Base-by-base conservation (phyloP, 2,888 invertebrate species). In the Hydropsyche betteni region DNA sequence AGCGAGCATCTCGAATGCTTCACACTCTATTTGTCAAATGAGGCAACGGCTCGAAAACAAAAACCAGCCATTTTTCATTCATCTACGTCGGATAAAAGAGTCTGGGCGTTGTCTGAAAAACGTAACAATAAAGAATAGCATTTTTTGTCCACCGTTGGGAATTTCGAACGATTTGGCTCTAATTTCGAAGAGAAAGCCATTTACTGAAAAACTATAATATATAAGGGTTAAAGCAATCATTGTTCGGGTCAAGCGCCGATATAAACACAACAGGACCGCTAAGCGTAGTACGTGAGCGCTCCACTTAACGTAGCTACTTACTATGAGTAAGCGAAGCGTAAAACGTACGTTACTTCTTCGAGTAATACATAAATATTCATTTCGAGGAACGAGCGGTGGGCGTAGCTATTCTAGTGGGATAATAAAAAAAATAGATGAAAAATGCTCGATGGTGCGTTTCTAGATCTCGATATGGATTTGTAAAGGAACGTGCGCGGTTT, bases 1-100 rank as follows among this genome's bases (percentile, higher is more conserved):
- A 44, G 10, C 44, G 10, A 44, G 10, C 24, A 64, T 64, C 36
- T 64, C 34, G 34, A 36, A n/a, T 4, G 64, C 44, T 64, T 64
- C 64, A 64, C 64, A 64, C 64, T 64, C 64, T 64, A 64, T 64
- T 64, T 64, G 36, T 36, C 34, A 64, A 36, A 64, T 64, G 34
- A 64, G 64, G 36, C 64, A 36, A 64, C 64, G 61, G 14, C 14
- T 16, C 24, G 64, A 64, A 64, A 64, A 58, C 58, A 58, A 64
- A 64, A 64, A 36, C 36, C 12, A 5, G 2, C 64, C 10, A 8
- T 64, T 64, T 36, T 64, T 64, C 64, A 36, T 64, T 64, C 64
- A 64, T 64, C 64, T 36, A 5, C 36, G 5, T 24, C 12, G 6
- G 24, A 61, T 33, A 33, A 61, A 33, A 64, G 36, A 64, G 8